phyloP scores from a whole-genome alignment of 2,888 invertebrate species.

The Orthosia gothica region DNA sequence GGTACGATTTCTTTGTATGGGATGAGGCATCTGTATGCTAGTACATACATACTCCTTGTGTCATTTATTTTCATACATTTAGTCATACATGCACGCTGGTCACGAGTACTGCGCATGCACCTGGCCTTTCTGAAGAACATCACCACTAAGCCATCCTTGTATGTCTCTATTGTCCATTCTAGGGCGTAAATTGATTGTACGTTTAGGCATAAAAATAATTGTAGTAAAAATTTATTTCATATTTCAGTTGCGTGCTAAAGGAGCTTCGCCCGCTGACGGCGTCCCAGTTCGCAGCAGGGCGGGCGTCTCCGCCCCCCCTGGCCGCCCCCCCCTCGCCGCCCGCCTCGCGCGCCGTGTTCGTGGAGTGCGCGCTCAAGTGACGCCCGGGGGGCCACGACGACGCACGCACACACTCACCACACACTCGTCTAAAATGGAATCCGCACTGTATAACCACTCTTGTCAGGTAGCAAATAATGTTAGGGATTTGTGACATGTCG shows the following conservation, averaged over 20 bases:
- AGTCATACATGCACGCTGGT: too few relatives aligned
- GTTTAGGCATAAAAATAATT: too few relatives aligned
- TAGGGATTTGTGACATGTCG: neutral
- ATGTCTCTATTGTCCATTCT: too few relatives aligned
- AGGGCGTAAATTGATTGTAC: too few relatives aligned
- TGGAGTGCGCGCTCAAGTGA: conserved; percentile 91
- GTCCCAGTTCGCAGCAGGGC: conserved; percentile 84
- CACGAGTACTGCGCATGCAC: too few relatives aligned
- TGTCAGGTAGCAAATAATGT: conserved; percentile 34
- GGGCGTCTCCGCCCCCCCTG: conserved; percentile 43
- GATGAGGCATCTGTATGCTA: too few relatives aligned
- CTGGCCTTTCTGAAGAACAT: too few relatives aligned
- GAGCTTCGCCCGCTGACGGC: conserved; percentile 92
- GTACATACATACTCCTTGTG: too few relatives aligned
- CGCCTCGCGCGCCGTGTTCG: conserved; percentile 78
- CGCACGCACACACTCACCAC: conserved; percentile 23
- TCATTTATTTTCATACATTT: too few relatives aligned
- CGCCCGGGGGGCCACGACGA: conserved; percentile 28
- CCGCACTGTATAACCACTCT: conserved; percentile 16
- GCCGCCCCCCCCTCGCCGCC: conserved; percentile 45
- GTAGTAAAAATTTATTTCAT: neutral
- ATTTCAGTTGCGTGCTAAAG: conserved; percentile 89
- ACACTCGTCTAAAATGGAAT: neutral
- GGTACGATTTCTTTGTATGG: too few relatives aligned
- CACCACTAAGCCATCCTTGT: too few relatives aligned